Evolutionary conservation across 2,113 vertebrate species (phyloP).

Genomic region (Steatornis caripensis): DNA sequence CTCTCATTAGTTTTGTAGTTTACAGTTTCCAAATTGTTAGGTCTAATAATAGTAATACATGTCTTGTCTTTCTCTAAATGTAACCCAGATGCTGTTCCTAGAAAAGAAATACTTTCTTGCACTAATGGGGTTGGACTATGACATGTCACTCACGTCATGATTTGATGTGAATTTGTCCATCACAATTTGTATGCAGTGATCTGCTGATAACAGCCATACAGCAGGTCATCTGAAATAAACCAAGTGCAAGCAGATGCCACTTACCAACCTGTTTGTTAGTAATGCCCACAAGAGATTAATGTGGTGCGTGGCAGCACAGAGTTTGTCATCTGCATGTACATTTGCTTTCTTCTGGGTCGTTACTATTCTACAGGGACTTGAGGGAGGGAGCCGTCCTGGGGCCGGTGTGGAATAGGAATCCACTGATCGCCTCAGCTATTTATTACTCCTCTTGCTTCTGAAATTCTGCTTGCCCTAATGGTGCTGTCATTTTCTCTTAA

Average conservation of each 20-base stretch:
- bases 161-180: neutral
- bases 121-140: neutral
- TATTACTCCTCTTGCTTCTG: neutral
- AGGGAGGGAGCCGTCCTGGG: accelerated
- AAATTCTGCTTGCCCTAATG: neutral
- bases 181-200: neutral
- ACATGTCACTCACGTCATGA: neutral
- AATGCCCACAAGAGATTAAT: neutral
- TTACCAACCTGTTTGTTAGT: neutral
- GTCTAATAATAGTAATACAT: neutral
- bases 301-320: neutral
- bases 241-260: neutral
- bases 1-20: neutral
- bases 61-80: neutral
- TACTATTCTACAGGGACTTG: neutral
- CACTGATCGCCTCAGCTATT: neutral
- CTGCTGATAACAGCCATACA: neutral
- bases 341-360: neutral
- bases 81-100: neutral
- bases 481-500: neutral
- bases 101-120: neutral
- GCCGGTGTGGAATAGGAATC: neutral
- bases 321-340: neutral
- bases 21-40: neutral
- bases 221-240: neutral